Base-by-base conservation (phyloP, 2,888 invertebrate genomes). In the Pseudococcus jackbeardsleyi region DNA sequence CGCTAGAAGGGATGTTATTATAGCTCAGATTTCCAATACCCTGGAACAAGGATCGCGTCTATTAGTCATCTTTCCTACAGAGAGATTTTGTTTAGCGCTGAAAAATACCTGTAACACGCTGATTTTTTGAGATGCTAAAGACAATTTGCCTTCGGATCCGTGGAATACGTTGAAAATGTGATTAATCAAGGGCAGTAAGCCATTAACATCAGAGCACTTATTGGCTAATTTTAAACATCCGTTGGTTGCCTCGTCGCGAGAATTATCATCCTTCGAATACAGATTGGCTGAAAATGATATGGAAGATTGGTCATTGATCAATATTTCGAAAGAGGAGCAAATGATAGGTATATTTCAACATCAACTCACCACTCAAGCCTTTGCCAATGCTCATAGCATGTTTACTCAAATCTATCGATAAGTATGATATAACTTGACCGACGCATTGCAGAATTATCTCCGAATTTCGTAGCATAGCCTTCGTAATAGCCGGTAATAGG, bases 391-490 rank as follows among this genome's bases (percentile, higher is more conserved):
- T 96, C 68, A 93, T 91, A 8, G 95, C 95, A 91, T 95, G 95
- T 85, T 94, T 94, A 91, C 96, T 97, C 42, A 98, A 93, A 91
- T 96, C 95, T 6, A 97, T 92, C 88, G 94, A 93, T 12, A 85
- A n/a, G 87, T 94, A 94, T 9, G 93, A 93, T 39, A 98, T 92
- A 89, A 98, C 94, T 84, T 95, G 93, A 0, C 96, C 96, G 59
- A 98, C 95, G 22, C 95, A 94, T 91, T 96, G 94, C 26, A 98
- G 93, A 89, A 96, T 95, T 87, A 97, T 94, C 93, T 99, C 99
- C 0, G 99, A 98, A 92, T 96, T 98, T 86, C 99, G 93, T 46
- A 99, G 93, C 94, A 99, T 95, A 26, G 97, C 95, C 91, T 98
- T 97, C 91, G 97, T 96, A 88, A 98, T 92, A 0, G 97, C 95